phyloP scores from a whole-genome alignment of 2,888 invertebrate species.

The Spodoptera exigua region DNA sequence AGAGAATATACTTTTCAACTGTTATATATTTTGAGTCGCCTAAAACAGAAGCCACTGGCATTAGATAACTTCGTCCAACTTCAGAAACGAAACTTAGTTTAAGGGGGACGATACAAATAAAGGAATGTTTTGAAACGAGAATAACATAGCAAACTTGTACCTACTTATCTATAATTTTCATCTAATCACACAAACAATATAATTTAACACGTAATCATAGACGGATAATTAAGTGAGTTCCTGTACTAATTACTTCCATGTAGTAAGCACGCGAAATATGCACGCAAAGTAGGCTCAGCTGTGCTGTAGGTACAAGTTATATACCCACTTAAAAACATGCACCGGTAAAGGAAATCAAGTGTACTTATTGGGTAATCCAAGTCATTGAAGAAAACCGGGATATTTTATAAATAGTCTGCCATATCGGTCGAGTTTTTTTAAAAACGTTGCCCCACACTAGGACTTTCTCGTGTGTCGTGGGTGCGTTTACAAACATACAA shows the following conservation, averaged over 20 bases:
- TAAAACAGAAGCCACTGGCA: too few relatives aligned
- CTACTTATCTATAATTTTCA: neutral
- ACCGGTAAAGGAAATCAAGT: slow-evolving; percentile 32
- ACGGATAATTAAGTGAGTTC: slow-evolving; percentile 12
- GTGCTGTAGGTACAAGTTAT: slow-evolving; percentile 19
- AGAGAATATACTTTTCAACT: too few relatives aligned
- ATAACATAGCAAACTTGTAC: too few relatives aligned
- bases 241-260: slow-evolving; percentile 39
- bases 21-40: too few relatives aligned
- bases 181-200: slow-evolving; percentile 13
- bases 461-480: too few relatives aligned
- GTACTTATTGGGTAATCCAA: slow-evolving; percentile 17
- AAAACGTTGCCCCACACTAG: too few relatives aligned
- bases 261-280: slow-evolving; percentile 35
- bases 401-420: neutral
- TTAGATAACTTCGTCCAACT: too few relatives aligned
- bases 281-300: slow-evolving; percentile 30
- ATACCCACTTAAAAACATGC: slow-evolving; percentile 13
- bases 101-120: too few relatives aligned
- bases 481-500: too few relatives aligned
- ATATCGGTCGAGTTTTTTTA: too few relatives aligned
- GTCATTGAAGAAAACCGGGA: neutral
- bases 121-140: too few relatives aligned
- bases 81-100: too few relatives aligned
- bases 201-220: slow-evolving; percentile 33